Evolutionary conservation across 2,888 invertebrate species (phyloP).

Genomic region (Heliconius aoede): DNA sequence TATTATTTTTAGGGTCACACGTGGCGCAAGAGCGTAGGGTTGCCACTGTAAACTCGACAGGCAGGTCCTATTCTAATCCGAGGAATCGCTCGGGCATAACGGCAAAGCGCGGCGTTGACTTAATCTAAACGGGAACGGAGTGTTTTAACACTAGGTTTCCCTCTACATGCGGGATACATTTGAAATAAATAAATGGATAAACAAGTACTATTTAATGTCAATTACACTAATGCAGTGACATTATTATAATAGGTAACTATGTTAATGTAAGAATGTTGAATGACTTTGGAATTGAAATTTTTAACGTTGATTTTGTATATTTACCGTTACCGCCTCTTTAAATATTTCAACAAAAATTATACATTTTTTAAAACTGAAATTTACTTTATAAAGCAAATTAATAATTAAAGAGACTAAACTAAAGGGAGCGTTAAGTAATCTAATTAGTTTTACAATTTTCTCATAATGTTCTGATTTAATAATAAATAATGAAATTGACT

Average conservation of each 20-base stretch:
- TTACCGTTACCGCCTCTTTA: background rate
- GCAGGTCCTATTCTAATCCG: background rate
- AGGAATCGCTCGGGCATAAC: background rate
- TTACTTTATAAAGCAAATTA: background rate
- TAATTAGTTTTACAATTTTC: constrained; percentile 20
- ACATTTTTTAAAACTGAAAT: background rate
- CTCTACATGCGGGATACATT: too few relatives aligned
- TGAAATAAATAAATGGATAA: too few relatives aligned
- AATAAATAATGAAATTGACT: constrained; percentile 1
- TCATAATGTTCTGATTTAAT: constrained; percentile 8
- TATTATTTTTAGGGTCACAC: too few relatives aligned
- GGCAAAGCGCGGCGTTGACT: background rate
- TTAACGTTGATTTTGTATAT: background rate
- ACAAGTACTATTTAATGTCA: too few relatives aligned
- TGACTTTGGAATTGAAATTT: too few relatives aligned
- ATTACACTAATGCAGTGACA: too few relatives aligned
- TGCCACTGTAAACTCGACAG: background rate
- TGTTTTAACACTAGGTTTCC: background rate
- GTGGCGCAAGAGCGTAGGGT: background rate
- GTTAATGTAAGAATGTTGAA: too few relatives aligned
- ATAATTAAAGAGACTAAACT: constrained; percentile 13
- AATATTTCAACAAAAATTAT: background rate
- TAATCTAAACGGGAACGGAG: background rate
- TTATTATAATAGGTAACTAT: too few relatives aligned
- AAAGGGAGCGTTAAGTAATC: constrained; percentile 18